Percentiles rank a stretch among this genome's conserved stretches.
Conservation (phyloP, 2,113 vertebrate species). For the Rhinolophus sinicus region DNA sequence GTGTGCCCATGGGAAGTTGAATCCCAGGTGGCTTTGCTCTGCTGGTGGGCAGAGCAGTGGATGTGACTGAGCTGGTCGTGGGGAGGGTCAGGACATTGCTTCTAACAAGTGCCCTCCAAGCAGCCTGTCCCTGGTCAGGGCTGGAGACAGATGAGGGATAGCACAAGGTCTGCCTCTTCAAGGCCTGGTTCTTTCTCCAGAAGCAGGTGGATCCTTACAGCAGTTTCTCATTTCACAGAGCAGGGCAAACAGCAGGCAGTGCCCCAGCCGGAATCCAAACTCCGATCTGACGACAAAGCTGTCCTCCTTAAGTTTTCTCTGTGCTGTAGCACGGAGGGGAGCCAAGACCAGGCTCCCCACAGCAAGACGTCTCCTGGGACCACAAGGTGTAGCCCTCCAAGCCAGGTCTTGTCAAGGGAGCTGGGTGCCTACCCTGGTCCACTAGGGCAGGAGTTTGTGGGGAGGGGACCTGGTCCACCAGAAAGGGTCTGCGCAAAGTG, state of each 20-base stretch:
- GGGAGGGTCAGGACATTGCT: not conserved
- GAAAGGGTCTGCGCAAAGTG: not conserved
- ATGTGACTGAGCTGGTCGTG: not conserved
- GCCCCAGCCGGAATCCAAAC: too few relatives aligned
- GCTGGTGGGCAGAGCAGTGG: rapidly evolving
- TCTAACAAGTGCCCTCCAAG: not conserved
- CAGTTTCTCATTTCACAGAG: not conserved
- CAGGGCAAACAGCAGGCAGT: rapidly evolving
- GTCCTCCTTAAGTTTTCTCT: not conserved
- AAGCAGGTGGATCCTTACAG: not conserved
- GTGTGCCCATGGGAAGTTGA: not conserved
- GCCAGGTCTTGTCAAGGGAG: not conserved
- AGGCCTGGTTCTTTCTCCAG: not conserved
- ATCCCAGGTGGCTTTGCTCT: not conserved
- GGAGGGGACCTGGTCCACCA: too few relatives aligned
- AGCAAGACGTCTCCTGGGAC: not conserved
- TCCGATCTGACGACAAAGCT: not conserved
- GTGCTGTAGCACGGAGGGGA: not conserved
- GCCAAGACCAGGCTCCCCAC: not conserved
- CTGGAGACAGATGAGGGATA: not conserved
- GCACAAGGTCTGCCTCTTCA: rapidly evolving
- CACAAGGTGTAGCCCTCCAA: not conserved
- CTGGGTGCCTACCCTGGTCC: not conserved
- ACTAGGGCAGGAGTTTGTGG: not conserved
- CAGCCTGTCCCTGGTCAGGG: too few relatives aligned